A percentile compares a stretch with the other conserved stretches of the same genome.
These are phyloP conservation scores for Aleadryas rufinucha DNA, from an alignment of 2,113 vertebrate genomes.

Conservation along the genomic window DNA sequence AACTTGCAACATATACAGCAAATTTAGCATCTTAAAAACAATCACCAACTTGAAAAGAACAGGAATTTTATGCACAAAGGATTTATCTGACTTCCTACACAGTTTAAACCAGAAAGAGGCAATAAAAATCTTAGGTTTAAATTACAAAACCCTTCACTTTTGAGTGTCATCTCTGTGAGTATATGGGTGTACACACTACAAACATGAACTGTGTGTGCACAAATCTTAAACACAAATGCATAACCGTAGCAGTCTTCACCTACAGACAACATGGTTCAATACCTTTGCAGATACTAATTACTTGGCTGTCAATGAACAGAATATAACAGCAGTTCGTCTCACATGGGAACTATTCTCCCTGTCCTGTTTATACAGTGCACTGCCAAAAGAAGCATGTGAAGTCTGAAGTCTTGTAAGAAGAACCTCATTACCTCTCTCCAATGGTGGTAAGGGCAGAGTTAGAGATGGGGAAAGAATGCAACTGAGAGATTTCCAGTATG, in stretches of 20 bases:
- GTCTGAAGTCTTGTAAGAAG: neutral
- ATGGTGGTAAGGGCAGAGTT: neutral
- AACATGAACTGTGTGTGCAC: neutral
- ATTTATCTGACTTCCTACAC: neutral
- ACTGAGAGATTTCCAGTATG: neutral
- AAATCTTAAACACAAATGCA: neutral
- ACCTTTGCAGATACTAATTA: neutral
- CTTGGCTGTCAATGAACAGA: neutral
- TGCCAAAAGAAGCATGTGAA: neutral
- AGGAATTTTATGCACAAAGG: neutral
- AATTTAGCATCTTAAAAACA: neutral
- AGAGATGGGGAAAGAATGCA: neutral
- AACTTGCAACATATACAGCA: neutral
- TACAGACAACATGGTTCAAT: neutral
- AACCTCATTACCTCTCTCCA: neutral
- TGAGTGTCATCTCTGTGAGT: neutral
- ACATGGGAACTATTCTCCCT: neutral
- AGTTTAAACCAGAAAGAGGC: neutral
- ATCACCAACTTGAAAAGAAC: neutral
- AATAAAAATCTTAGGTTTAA: neutral
- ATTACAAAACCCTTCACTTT: neutral
- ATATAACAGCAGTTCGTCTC: neutral
- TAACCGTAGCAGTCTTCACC: neutral
- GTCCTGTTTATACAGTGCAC: neutral
- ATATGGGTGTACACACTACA: neutral